Conservation (phyloP, 2,113 vertebrate species). For the Thamnaconus septentrionalis region DNA sequence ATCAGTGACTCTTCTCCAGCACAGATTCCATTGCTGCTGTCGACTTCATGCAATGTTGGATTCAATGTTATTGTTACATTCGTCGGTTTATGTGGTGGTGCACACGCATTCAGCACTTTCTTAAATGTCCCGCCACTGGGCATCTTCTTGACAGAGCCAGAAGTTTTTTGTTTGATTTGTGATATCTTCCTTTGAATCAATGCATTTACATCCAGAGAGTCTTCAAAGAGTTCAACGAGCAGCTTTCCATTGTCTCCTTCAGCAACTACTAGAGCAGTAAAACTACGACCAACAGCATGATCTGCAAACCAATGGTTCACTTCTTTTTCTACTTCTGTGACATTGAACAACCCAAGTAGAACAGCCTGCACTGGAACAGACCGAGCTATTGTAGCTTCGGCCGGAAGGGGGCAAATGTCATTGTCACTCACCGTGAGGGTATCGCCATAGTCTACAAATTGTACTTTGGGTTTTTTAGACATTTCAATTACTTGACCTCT, state of each 20-base stretch:
- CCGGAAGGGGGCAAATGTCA: constrained; percentile 75
- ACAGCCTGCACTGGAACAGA: constrained; percentile 85
- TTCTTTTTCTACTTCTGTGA: constrained; percentile 72
- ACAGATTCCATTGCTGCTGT: not conserved
- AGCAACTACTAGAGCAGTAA: constrained; percentile 79
- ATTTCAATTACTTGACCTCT: constrained; percentile 76
- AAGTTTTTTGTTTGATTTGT: not conserved
- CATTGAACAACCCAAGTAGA: constrained; percentile 80
- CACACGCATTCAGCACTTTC: not conserved
- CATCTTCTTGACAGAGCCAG: not conserved
- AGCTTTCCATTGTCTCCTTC: constrained; percentile 82
- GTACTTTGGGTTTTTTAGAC: constrained; percentile 68
- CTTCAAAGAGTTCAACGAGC: constrained; percentile 82
- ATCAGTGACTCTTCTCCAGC: not conserved
- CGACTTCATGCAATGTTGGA: not conserved
- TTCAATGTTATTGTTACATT: not conserved
- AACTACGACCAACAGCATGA: constrained; percentile 59
- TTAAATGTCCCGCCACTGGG: not conserved
- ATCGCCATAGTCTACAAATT: constrained; percentile 90
- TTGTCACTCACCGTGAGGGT: constrained; percentile 67
- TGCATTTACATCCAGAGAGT: constrained; percentile 77
- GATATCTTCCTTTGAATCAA: constrained; percentile 70
- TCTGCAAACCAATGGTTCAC: constrained; percentile 83
- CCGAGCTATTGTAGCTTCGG: constrained; percentile 63
- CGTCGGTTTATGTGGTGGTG: not conserved